Percentiles rank a stretch among this genome's conserved stretches.
Evolutionary conservation across 2,888 invertebrate species (phyloP).

Genomic region (Pediacus dermestoides): DNA sequence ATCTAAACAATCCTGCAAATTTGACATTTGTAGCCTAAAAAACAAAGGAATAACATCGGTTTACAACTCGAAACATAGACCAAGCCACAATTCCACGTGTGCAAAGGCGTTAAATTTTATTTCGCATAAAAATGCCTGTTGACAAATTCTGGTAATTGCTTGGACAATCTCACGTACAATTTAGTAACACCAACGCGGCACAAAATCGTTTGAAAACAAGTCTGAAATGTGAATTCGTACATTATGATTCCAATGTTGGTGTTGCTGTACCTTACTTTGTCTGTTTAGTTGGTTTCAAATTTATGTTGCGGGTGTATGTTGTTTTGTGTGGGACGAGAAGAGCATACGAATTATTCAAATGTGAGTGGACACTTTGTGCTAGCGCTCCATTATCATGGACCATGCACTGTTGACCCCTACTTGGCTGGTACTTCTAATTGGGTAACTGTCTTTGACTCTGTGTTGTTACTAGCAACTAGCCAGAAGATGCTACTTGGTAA

Average conservation of each 20-base stretch:
- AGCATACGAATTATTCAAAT: constrained; percentile 34
- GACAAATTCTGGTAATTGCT: constrained; percentile 7
- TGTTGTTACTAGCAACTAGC: no score
- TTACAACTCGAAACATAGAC: no score
- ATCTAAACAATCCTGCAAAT: no score
- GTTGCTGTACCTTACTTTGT: no score
- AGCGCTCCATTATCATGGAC: constrained; percentile 35
- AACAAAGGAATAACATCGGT: no score
- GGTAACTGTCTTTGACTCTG: no score
- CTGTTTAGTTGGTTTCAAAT: not conserved
- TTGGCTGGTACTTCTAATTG: no score
- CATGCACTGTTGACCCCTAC: constrained; percentile 33
- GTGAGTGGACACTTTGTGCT: constrained; percentile 29
- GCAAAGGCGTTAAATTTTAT: no score
- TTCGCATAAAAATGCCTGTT: no score
- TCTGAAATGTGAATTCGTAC: constrained; percentile 3
- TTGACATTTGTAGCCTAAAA: no score
- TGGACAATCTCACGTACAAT: constrained; percentile 4
- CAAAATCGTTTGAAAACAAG: constrained; percentile 7
- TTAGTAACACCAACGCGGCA: constrained; percentile 6
- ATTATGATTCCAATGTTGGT: constrained; percentile 6
- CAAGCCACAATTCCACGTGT: no score
- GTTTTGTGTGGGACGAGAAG: constrained; percentile 20
- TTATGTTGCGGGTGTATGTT: constrained; percentile 1
- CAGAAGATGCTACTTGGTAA: no score